Conservation (phyloP, 2,888 invertebrate species). For the Ctena decussata region DNA sequence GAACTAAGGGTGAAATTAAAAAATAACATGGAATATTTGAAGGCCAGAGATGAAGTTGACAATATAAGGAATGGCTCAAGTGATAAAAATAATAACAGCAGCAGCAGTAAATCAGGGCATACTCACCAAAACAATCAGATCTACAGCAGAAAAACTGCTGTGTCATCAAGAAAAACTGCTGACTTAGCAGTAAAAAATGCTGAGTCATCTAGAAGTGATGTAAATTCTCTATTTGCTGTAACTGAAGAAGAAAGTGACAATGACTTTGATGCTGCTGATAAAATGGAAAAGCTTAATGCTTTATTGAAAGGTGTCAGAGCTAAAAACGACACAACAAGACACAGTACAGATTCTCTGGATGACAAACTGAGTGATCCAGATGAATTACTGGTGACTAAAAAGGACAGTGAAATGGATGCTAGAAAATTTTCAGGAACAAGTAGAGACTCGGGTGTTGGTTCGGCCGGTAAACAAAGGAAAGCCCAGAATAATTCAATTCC, state of each 20-base stretch:
- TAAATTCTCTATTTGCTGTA: conserved; percentile 26
- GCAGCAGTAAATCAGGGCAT: neutral
- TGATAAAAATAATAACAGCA: conserved; percentile 12
- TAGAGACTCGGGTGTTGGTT: conserved; percentile 76
- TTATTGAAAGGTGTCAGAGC: conserved; percentile 50
- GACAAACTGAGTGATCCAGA: neutral
- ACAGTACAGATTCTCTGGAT: conserved; percentile 27
- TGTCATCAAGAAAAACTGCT: neutral
- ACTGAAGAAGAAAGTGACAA: conserved; percentile 40
- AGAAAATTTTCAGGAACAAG: conserved; percentile 65
- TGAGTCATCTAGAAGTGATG: conserved; percentile 4
- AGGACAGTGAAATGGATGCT: conserved; percentile 39
- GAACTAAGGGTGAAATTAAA: conserved; percentile 54
- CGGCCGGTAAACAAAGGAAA: conserved; percentile 46
- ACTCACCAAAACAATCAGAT: neutral
- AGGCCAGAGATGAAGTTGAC: conserved; percentile 41
- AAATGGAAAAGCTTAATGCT: conserved; percentile 47
- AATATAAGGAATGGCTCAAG: neutral
- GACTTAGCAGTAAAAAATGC: neutral
- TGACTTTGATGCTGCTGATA: conserved; percentile 31
- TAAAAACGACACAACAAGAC: conserved; percentile 28
- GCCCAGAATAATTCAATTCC: neutral
- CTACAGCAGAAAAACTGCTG: neutral
- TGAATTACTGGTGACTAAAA: neutral
- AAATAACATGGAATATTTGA: conserved; percentile 55